These are phyloP conservation scores for Chelonus formosanus DNA, from an alignment of 2,888 invertebrate genomes.

Conservation along the genomic window DNA sequence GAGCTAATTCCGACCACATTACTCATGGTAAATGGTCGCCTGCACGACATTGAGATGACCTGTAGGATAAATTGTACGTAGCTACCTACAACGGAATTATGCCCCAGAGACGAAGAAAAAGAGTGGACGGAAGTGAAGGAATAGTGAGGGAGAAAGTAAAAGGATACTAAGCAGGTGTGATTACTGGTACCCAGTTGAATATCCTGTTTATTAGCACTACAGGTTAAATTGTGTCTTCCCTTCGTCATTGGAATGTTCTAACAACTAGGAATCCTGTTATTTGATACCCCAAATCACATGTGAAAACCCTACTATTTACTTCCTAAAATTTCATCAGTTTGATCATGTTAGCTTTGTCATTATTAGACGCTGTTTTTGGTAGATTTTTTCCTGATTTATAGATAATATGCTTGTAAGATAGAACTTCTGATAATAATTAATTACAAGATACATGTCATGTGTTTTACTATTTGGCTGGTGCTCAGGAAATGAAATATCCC, in stretches of 20 bases:
- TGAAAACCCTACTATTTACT: no score
- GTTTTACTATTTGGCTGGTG: no score
- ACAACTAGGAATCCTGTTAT: constrained; percentile 1
- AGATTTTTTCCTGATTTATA: no score
- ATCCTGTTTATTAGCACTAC: constrained; percentile 5
- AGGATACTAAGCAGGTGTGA: constrained; percentile 13
- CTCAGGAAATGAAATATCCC: no score
- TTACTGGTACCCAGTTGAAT: constrained; percentile 7
- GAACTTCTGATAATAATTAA: no score
- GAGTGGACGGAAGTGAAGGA: constrained; percentile 11
- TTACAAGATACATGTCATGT: no score
- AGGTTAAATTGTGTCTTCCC: constrained; percentile 2
- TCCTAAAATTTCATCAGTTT: no score
- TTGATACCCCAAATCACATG: background rate
- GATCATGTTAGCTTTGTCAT: no score
- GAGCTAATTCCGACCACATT: constrained; percentile 28
- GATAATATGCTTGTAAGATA: no score
- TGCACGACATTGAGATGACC: constrained; percentile 12
- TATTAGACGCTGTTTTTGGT: no score
- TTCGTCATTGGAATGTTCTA: background rate
- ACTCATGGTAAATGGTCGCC: constrained; percentile 7
- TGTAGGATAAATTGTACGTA: constrained; percentile 6
- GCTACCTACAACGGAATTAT: background rate
- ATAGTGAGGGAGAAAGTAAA: background rate
- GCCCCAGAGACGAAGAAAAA: constrained; percentile 6